Conservation (phyloP, 23 tunicate genomes). For the Clavelina lepadiformis region DNA sequence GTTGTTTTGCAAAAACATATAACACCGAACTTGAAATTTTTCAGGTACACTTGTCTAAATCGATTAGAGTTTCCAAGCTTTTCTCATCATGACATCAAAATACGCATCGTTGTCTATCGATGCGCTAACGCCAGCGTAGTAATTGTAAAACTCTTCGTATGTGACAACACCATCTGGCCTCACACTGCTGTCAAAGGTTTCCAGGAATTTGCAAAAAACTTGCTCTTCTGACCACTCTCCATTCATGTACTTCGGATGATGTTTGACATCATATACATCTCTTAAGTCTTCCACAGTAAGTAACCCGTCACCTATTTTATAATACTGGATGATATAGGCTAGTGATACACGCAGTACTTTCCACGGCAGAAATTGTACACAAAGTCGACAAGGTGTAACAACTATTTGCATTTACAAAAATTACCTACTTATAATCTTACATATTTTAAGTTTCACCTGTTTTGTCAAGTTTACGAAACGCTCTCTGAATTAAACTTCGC, state of each 20-base stretch:
- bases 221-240: slow-evolving; percentile 89
- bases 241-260: slow-evolving; percentile 72
- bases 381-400: no score
- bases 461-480: slow-evolving; percentile 68
- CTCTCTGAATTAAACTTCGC: slow-evolving; percentile 39
- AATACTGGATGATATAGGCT: no score
- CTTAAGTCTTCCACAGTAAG: slow-evolving; percentile 73
- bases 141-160: slow-evolving; percentile 74
- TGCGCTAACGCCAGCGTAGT: slow-evolving; percentile 86
- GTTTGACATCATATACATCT: slow-evolving; percentile 70
- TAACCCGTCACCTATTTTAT: slow-evolving; percentile 56
- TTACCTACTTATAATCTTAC: no score
- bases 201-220: slow-evolving; percentile 60
- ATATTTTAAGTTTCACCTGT: slow-evolving; percentile 50
- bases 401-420: no score
- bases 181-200: slow-evolving; percentile 65
- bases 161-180: slow-evolving; percentile 76
- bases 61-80: no score
- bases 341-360: neutral
- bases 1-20: no score
- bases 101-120: slow-evolving; percentile 82
- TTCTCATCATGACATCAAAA: no score
- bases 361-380: no score
- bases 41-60: no score
- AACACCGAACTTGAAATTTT: no score